phyloP scores from a whole-genome alignment of 1,140 invertebrate species.

The Dendrolimus punctatus region DNA sequence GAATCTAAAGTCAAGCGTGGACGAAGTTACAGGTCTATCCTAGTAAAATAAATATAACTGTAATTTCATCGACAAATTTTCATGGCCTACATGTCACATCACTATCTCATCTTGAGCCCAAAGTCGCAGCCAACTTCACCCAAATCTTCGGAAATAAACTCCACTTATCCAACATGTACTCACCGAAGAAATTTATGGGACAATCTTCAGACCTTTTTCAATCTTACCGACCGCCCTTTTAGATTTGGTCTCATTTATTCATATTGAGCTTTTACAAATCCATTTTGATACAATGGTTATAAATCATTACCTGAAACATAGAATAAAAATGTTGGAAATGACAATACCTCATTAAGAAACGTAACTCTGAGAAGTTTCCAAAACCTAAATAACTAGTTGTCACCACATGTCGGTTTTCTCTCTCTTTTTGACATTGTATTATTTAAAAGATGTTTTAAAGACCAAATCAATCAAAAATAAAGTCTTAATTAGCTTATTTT shows the following conservation, averaged over 20 bases:
- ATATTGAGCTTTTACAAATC: constrained; percentile 30
- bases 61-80: neutral
- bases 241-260: constrained; percentile 46
- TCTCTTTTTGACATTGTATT: too few relatives aligned
- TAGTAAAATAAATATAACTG: neutral
- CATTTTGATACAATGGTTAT: constrained; percentile 6
- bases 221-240: constrained; percentile 34
- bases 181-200: constrained; percentile 55
- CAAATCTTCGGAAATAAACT: constrained; percentile 58
- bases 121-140: constrained; percentile 24
- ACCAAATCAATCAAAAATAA: too few relatives aligned
- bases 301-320: neutral
- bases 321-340: too few relatives aligned
- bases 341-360: too few relatives aligned
- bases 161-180: constrained; percentile 52
- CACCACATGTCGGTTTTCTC: too few relatives aligned
- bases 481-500: too few relatives aligned
- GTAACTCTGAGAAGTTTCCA: too few relatives aligned
- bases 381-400: too few relatives aligned
- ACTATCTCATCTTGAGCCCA: constrained; percentile 2
- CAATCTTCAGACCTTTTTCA: constrained; percentile 46
- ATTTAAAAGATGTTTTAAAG: too few relatives aligned
- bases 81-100: neutral
- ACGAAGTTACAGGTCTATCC: too few relatives aligned
- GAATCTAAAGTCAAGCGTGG: too few relatives aligned